Percentiles rank a stretch among this genome's conserved stretches.
These are phyloP conservation scores for Callyntrura guangdongensis DNA, from an alignment of 2,888 invertebrate genomes.

Conservation along the genomic window DNA sequence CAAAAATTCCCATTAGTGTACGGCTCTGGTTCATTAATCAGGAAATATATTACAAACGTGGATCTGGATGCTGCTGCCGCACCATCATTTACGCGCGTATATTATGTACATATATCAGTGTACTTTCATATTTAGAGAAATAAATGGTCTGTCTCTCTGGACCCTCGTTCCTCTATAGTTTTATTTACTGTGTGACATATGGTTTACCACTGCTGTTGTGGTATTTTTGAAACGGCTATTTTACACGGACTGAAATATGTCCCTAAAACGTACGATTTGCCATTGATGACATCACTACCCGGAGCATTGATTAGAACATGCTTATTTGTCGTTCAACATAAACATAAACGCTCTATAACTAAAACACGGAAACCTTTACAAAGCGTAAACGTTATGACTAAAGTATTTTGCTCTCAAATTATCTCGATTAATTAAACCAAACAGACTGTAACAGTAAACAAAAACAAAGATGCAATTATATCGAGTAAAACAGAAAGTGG, in stretches of 20 bases:
- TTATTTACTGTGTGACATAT: conserved; percentile 78
- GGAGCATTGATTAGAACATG: background rate
- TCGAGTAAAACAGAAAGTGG: too few relatives aligned
- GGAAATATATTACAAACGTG: conserved; percentile 50
- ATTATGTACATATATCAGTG: background rate
- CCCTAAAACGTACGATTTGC: background rate
- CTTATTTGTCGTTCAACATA: too few relatives aligned
- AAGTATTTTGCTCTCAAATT: too few relatives aligned
- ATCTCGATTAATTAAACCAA: too few relatives aligned
- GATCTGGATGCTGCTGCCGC: conserved; percentile 9
- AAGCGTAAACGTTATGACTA: too few relatives aligned
- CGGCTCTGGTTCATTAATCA: conserved; percentile 76
- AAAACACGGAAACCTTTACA: too few relatives aligned
- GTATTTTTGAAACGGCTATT: conserved; percentile 67
- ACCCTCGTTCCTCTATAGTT: conserved; percentile 26
- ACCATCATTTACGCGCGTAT: too few relatives aligned
- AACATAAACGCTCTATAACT: too few relatives aligned
- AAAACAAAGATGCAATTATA: too few relatives aligned
- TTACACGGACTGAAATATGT: conserved; percentile 43
- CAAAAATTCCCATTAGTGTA: conserved; percentile 73
- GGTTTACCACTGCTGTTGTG: conserved; percentile 74
- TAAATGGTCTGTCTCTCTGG: background rate
- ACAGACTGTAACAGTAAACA: too few relatives aligned
- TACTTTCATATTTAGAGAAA: conserved; percentile 7
- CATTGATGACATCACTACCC: background rate